phyloP scores from a whole-genome alignment of 2,797 vertebrate species.

The Sphenopsis melanotis region DNA sequence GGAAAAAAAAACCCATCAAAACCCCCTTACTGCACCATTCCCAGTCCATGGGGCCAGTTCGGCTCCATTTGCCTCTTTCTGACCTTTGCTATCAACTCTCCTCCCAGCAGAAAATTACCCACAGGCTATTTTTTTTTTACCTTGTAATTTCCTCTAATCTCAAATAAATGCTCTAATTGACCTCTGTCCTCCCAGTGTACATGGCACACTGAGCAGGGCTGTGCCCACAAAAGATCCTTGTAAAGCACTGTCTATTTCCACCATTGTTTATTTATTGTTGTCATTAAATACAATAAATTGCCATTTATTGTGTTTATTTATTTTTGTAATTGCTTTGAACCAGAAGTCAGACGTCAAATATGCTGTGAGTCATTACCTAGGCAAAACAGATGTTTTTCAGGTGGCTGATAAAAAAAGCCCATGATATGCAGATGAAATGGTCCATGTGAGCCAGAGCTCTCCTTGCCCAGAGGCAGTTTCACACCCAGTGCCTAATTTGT shows the following conservation, averaged over 20 bases:
- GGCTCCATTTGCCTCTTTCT: background rate
- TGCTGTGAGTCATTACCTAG: background rate
- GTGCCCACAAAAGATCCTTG: background rate
- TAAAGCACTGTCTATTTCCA: background rate
- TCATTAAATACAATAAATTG: background rate
- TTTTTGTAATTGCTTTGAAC: background rate
- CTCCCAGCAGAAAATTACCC: background rate
- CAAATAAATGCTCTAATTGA: background rate
- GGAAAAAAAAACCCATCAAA: background rate
- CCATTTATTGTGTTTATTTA: background rate
- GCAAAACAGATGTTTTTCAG: background rate
- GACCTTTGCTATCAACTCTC: background rate
- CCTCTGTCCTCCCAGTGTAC: background rate
- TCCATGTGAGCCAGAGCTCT: background rate
- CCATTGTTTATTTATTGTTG: background rate
- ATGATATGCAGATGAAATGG: background rate
- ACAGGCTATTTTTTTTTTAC: background rate
- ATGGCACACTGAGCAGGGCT: fast-evolving
- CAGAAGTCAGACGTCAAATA: background rate
- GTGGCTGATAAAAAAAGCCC: background rate
- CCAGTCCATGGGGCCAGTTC: background rate
- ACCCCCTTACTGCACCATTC: background rate
- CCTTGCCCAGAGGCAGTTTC: background rate
- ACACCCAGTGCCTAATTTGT: background rate
- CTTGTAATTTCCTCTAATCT: background rate